Percentiles rank a stretch among this genome's conserved stretches.
These are phyloP conservation scores for Saturnia japonica DNA, from an alignment of 2,888 invertebrate genomes.

Conservation along the genomic window DNA sequence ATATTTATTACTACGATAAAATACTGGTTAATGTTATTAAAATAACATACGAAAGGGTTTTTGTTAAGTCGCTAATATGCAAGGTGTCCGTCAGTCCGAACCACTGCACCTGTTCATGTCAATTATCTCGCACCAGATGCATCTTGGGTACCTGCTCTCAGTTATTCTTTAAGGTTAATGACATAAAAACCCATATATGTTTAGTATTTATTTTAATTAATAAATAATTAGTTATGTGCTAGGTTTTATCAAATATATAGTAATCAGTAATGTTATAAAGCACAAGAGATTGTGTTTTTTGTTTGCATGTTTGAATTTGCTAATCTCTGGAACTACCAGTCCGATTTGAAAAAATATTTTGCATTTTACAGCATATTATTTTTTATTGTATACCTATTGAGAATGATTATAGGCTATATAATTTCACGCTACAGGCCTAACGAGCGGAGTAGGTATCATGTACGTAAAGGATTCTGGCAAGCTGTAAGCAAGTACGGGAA, in stretches of 20 bases:
- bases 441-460: too few species aligned
- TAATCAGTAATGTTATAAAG: too few species aligned
- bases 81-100: constrained; percentile 58
- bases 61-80: constrained; percentile 59
- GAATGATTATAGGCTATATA: too few species aligned
- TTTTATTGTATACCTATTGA: too few species aligned
- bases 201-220: background rate
- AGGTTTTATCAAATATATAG: too few species aligned
- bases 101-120: constrained; percentile 74
- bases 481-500: too few species aligned
- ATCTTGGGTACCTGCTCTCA: constrained; percentile 56
- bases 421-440: too few species aligned
- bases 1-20: background rate
- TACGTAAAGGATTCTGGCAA: too few species aligned
- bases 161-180: constrained; percentile 1
- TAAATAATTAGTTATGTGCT: background rate
- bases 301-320: too few species aligned
- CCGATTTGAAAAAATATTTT: background rate
- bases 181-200: background rate
- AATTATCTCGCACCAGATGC: constrained; percentile 79
- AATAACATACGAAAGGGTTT: constrained; percentile 26
- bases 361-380: too few species aligned
- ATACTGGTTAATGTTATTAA: background rate
- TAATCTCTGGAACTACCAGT: too few species aligned
- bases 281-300: too few species aligned